Conservation (phyloP, 1,140 invertebrate genomes). For the Ridgeia piscesae region DNA sequence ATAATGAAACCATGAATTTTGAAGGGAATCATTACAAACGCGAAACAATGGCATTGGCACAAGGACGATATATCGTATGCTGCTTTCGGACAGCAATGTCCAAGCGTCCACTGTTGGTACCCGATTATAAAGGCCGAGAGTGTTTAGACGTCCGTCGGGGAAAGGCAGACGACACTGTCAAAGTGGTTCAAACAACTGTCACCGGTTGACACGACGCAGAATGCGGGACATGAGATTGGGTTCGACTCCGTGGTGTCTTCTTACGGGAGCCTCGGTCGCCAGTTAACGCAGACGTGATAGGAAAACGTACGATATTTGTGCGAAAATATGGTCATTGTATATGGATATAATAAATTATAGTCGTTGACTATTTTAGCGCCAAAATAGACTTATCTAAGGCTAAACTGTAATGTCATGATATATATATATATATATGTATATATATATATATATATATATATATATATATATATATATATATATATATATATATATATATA, state of each 20-base stretch:
- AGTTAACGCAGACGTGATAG: neutral
- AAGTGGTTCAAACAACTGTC: neutral
- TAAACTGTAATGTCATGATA: neutral
- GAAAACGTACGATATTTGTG: neutral
- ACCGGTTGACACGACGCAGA: neutral
- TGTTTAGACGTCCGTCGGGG: neutral
- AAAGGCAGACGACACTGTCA: neutral
- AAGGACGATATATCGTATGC: neutral
- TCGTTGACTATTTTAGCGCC: neutral
- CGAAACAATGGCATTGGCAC: neutral
- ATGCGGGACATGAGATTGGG: neutral
- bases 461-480: too few relatives aligned
- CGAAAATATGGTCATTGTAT: neutral
- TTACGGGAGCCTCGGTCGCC: neutral
- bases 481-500: too few relatives aligned
- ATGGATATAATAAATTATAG: neutral
- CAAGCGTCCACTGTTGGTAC: neutral
- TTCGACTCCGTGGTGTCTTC: neutral
- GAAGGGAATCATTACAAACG: neutral
- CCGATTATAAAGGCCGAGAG: neutral
- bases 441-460: too few relatives aligned
- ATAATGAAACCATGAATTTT: neutral
- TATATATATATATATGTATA: neutral
- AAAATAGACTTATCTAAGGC: neutral
- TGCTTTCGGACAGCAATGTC: neutral